Conservation (phyloP, 2,797 vertebrate species). For the Stomatorhinus walkeri region DNA sequence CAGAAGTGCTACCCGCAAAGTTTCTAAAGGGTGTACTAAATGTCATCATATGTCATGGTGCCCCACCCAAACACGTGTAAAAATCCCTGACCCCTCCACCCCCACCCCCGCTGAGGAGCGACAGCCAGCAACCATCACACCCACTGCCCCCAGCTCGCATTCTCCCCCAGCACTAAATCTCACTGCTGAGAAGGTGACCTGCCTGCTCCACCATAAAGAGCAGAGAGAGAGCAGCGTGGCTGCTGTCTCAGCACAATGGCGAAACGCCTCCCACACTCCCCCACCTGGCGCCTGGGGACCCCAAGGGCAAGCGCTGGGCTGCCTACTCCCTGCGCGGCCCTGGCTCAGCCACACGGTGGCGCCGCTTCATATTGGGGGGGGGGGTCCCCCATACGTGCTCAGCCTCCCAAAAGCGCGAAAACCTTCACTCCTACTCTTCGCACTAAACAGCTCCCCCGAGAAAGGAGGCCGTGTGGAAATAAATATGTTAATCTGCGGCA, state of each 20-base stretch:
- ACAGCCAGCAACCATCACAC: conserved; percentile 1
- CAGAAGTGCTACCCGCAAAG: conserved; percentile 29
- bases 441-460: conserved; percentile 56
- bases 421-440: conserved; percentile 56
- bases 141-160: background rate
- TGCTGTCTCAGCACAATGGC: conserved; percentile 72
- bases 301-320: conserved; percentile 64
- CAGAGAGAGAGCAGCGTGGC: conserved; percentile 42
- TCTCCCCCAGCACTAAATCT: conserved; percentile 59
- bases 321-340: conserved; percentile 45
- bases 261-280: conserved; percentile 41
- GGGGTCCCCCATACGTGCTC: background rate
- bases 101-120: conserved; percentile 7
- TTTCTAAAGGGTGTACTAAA: conserved; percentile 38
- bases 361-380: conserved; percentile 25
- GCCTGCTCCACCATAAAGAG: conserved; percentile 65
- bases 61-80: conserved; percentile 38
- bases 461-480: conserved; percentile 51
- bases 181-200: conserved; percentile 71
- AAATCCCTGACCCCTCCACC: background rate
- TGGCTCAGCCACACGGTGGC: conserved; percentile 40
- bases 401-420: conserved; percentile 43
- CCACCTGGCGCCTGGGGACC: conserved; percentile 57
- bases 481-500: conserved; percentile 64
- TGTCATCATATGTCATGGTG: conserved; percentile 39